Evolutionary conservation across 2,113 vertebrate species (phyloP), one percentile per base, ranked within the genome.

Genomic region (Maccullochella peelii): DNA sequence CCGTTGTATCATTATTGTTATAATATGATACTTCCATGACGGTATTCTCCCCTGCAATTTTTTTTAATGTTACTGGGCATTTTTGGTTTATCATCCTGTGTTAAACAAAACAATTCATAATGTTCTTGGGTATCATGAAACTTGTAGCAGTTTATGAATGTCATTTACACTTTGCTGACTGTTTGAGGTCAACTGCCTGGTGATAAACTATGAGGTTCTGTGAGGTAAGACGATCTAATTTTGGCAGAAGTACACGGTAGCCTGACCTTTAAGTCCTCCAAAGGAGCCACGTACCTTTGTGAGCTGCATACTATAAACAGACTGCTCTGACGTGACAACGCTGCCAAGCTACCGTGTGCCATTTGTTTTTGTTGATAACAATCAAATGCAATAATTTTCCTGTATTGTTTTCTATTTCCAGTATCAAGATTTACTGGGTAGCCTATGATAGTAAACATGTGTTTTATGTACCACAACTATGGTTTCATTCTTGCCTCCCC

Each of bases 191-290:
- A 63, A 14, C 58, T 67, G 50, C 21, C 55, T 38, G 38, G 10
- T 76, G 76, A 76, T 73, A 61, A 65, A 73, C 38, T 61, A 23
- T n/a, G 52, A 61, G 59, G 47, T n/a, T 54, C 16, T 27, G 27
- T 74, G 66, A 77, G 21, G 80, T 63, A 2, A 67, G 57, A 57
- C 0, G 0, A 55, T 86, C 75, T 74, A 72, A 83, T 69, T 84
- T 54, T 36, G 59, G 40, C 78, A 49, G 57, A 47, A 47, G 58
- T 21, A 4, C 67, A 27, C 9, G 6, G 69, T 89, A 61, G 9
- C 38, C 59, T 79, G 85, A 89, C 79, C 85, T 85, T 85, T 68
- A 55, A 63, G 71, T 74, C 68, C 38, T 75, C 75, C 57, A 55
- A 47, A 70, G 50, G 38, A 79, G 44, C 73, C 57, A 21, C 66